Base-by-base conservation (phyloP, 92 coral and sea anemone species). In the Zoanthus solanderi region DNA sequence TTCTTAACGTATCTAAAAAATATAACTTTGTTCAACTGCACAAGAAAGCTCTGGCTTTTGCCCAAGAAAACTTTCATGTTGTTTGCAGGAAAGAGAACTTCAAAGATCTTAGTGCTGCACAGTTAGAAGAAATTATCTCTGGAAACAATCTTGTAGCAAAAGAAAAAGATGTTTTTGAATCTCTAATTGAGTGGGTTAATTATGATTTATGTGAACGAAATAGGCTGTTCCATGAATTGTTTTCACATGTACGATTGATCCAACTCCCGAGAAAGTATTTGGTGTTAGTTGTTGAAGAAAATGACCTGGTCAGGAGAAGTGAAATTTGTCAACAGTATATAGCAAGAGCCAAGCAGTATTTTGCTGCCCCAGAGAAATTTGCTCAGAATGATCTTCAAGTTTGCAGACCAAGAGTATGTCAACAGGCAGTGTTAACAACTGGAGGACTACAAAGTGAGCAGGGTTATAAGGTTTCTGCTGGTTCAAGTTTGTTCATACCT, bases 101-200 rank as follows among this genome's bases (percentile, higher is more conserved):
- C 80, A 90, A 85, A 23, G 76, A 83, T 13, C 89, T 97, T n/a
- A 90, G 88, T 29, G 90, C 92, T 2, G 88, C 88, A 17, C 96
- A 97, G 71, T 83, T 97, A 44, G 84, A 92, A 17, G 96, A 95
- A n/a, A 89, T 97, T 6, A 84, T 97, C 52, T 90, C 97, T 9
- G 90, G 99, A 75, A 97, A 97, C 69, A 95, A 92, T n/a, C 94
- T 97, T 30, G 99, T 94, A 3, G 94, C 98, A 7, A 95, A 93
- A 52, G 98, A 97, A 60, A 89, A 90, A 45, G 98, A 97, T 61
- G 93, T 94, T 31, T 94, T 90, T 87, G 98, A 97, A 82, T 94
- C 97, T 8, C 81, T 94, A 13, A 91, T 97, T 29, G 91, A 89
- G 60, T 97, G 99, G 99, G 87, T 92, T 31, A 85, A 90, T 56